Conservation (phyloP, 1,140 invertebrate genomes). For the Sogatella furcifera region DNA sequence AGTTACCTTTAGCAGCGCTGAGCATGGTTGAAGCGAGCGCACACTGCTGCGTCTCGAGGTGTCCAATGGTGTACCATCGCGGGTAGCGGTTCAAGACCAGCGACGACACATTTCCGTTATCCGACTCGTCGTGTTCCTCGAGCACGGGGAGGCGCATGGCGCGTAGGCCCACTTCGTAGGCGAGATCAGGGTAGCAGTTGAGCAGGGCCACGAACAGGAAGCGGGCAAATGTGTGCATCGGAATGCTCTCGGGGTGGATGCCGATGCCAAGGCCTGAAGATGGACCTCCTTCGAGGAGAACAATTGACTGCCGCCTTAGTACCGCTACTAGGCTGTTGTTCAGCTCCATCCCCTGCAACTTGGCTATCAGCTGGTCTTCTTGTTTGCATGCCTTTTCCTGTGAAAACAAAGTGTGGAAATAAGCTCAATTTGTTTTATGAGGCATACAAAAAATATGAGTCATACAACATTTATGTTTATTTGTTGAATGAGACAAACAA, state of each 20-base stretch:
- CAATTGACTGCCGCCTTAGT: constrained; percentile 43
- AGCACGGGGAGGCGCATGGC: constrained; percentile 61
- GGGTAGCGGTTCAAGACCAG: constrained; percentile 46
- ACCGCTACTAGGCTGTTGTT: constrained; percentile 55
- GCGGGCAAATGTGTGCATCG: constrained; percentile 73
- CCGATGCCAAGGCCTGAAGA: constrained; percentile 60
- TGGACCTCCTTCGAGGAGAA: constrained; percentile 58
- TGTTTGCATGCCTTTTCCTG: constrained; percentile 57
- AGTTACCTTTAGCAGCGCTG: constrained; percentile 53
- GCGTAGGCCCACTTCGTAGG: constrained; percentile 52
- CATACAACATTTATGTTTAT: too few relatives aligned
- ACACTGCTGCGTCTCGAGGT: constrained; percentile 74
- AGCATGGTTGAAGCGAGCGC: constrained; percentile 67
- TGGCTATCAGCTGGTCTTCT: constrained; percentile 64
- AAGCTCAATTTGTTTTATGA: too few relatives aligned
- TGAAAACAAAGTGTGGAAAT: constrained; percentile 5
- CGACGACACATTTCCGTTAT: constrained; percentile 32
- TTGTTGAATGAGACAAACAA: too few relatives aligned
- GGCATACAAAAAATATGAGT: too few relatives aligned
- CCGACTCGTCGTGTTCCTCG: constrained; percentile 53
- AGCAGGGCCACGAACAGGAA: constrained; percentile 67
- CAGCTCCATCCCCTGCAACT: constrained; percentile 62
- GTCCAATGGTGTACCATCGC: constrained; percentile 58
- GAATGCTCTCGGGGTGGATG: constrained; percentile 64
- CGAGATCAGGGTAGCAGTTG: constrained; percentile 60